Conservation (phyloP, 2,888 invertebrate species). For the Thumatha senex region DNA sequence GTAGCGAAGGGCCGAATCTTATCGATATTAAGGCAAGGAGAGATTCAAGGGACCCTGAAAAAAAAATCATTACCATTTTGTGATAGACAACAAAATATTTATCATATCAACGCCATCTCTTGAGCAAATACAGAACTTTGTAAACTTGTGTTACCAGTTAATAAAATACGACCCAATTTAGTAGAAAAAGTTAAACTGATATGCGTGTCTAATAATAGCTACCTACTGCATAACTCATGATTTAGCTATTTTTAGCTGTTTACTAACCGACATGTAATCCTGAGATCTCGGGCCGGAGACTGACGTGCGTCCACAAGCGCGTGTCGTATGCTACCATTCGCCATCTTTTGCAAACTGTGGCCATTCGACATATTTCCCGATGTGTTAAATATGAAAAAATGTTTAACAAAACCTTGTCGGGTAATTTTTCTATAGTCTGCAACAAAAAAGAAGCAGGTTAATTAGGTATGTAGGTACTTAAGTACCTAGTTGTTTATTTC, state of each 20-base stretch:
- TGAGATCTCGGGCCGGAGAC: conserved; percentile 97
- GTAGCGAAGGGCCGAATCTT: conserved; percentile 93
- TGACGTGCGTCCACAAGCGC: conserved; percentile 97
- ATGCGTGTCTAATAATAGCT: conserved; percentile 11
- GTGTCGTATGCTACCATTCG: conserved; percentile 97
- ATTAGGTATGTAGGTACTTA: not conserved
- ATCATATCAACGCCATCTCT: conserved; percentile 21
- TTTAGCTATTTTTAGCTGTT: conserved; percentile 16
- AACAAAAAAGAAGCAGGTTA: conserved; percentile 42
- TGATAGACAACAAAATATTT: not conserved
- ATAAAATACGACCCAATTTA: conserved; percentile 8
- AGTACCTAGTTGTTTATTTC: not conserved
- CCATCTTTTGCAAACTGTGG: conserved; percentile 98
- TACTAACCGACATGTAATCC: conserved; percentile 92
- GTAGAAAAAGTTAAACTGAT: conserved; percentile 18
- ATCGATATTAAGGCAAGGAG: conserved; percentile 94
- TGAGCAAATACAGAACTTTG: not conserved
- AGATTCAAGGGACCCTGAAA: conserved; percentile 90
- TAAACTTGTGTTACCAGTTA: conserved; percentile 13
- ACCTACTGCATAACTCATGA: not conserved
- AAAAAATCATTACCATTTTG: not conserved
- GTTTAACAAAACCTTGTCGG: conserved; percentile 97
- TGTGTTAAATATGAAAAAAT: conserved; percentile 97
- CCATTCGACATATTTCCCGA: conserved; percentile 96
- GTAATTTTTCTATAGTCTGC: conserved; percentile 97